Evolutionary conservation across 2,888 invertebrate genomes (phyloP).

Genomic region (Tetranychus piercei): DNA sequence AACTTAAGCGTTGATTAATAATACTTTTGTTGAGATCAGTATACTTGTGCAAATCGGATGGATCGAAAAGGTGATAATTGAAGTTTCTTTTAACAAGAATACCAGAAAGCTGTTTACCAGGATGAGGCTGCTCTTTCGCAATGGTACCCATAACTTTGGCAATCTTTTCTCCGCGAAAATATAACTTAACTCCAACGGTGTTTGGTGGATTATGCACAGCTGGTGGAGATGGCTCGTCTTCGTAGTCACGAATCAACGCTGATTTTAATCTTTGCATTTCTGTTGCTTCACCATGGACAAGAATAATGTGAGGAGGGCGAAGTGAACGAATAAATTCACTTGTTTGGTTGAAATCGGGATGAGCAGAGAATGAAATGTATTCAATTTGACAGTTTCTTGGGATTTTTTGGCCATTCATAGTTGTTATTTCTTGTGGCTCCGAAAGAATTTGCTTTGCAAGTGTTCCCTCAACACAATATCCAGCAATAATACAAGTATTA

Average conservation of each 20-base stretch:
- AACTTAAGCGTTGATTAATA: constrained; percentile 74
- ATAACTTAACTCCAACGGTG: constrained; percentile 73
- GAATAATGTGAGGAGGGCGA: constrained; percentile 82
- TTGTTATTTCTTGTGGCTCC: constrained; percentile 90
- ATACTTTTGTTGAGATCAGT: constrained; percentile 86
- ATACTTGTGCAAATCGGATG: constrained; percentile 79
- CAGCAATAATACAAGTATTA: constrained; percentile 95
- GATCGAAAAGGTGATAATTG: constrained; percentile 83
- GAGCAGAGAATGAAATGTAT: constrained; percentile 97
- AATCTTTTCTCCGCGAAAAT: constrained; percentile 92
- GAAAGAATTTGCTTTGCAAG: constrained; percentile 77
- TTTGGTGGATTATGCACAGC: constrained; percentile 85
- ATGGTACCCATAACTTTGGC: constrained; percentile 92
- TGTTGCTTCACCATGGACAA: constrained; percentile 96
- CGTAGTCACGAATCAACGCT: constrained; percentile 79
- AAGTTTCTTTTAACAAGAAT: constrained; percentile 91
- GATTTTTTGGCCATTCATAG: constrained; percentile 84
- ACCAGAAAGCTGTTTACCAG: constrained; percentile 64
- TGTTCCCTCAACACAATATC: constrained; percentile 47
- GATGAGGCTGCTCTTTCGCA: constrained; percentile 59
- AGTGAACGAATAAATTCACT: constrained; percentile 85
- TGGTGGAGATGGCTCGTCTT: constrained; percentile 47
- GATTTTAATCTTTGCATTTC: constrained; percentile 93
- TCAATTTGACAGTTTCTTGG: constrained; percentile 93
- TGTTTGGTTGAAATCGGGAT: constrained; percentile 93